Evolutionary conservation across 2,113 vertebrate species (phyloP).

Genomic region (Murina feae): DNA sequence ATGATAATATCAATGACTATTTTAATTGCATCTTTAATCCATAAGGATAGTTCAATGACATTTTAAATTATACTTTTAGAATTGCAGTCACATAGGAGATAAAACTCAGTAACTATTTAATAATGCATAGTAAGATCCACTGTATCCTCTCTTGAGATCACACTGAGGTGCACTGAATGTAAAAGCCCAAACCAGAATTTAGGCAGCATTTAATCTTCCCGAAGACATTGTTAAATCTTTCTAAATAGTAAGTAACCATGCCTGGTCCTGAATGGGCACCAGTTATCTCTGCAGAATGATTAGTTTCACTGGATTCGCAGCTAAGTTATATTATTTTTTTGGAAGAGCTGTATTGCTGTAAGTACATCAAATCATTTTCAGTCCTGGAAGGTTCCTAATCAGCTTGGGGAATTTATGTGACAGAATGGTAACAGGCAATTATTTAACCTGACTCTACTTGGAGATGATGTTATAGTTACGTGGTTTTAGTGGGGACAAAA

Average conservation of each 20-base stretch:
- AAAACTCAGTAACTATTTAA: conserved; percentile 75
- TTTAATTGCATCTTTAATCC: conserved; percentile 79
- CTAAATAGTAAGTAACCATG: conserved; percentile 17
- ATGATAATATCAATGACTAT: conserved; percentile 71
- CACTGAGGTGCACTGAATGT: conserved; percentile 67
- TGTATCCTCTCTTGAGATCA: conserved; percentile 72
- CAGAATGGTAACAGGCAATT: conserved; percentile 23
- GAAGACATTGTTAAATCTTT: conserved; percentile 52
- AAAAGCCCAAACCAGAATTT: conserved; percentile 52
- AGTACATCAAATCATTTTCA: not conserved
- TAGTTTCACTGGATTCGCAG: not conserved
- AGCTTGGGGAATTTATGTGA: conserved; percentile 10
- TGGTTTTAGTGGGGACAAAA: not conserved
- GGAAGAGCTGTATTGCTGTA: conserved; percentile 3
- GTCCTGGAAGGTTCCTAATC: not conserved
- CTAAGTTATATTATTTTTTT: not conserved
- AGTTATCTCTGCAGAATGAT: conserved; percentile 11
- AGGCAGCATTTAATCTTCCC: conserved; percentile 61
- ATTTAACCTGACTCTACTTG: conserved; percentile 23
- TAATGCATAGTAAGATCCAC: conserved; percentile 72
- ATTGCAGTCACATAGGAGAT: conserved; percentile 74
- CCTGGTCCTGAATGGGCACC: not conserved
- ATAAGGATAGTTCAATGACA: conserved; percentile 76
- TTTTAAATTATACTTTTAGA: conserved; percentile 77
- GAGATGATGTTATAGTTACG: not conserved